Evolutionary conservation across 2,113 vertebrate species (phyloP).

Genomic region (Heterochromis multidens): DNA sequence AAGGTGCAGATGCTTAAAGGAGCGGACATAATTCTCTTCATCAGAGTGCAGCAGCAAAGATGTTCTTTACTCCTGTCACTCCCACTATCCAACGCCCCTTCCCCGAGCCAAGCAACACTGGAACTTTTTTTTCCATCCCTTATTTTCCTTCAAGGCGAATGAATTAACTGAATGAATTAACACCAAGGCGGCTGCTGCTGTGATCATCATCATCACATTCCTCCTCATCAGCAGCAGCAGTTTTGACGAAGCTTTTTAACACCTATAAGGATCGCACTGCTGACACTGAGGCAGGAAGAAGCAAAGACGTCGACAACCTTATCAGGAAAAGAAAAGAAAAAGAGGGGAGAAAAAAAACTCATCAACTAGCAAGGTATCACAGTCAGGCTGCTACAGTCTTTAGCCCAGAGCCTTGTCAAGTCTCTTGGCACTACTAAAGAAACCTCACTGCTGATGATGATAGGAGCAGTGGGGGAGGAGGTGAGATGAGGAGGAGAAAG

Average conservation of each 20-base stretch:
- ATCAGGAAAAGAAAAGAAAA: slow-evolving; percentile 35
- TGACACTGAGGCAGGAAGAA: slow-evolving; percentile 61
- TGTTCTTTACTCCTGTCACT: slow-evolving; percentile 18
- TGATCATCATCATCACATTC: slow-evolving; percentile 56
- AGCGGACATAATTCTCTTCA: slow-evolving; percentile 45
- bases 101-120: slow-evolving; percentile 50
- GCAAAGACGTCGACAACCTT: slow-evolving; percentile 59
- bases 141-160: slow-evolving; percentile 54
- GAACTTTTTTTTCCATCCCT: slow-evolving; percentile 13
- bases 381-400: slow-evolving; percentile 45
- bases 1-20: slow-evolving; percentile 31
- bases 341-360: neutral
- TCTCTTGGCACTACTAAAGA: slow-evolving; percentile 56
- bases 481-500: neutral
- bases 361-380: slow-evolving; percentile 44
- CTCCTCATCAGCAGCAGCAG: slow-evolving; percentile 50
- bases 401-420: slow-evolving; percentile 59
- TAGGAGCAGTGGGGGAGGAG: slow-evolving; percentile 16
- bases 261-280: slow-evolving; percentile 61
- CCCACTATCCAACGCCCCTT: slow-evolving; percentile 32
- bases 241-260: slow-evolving; percentile 59
- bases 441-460: slow-evolving; percentile 46
- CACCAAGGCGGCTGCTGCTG: slow-evolving; percentile 51
- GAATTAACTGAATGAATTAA: slow-evolving; percentile 70
- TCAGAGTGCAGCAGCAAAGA: slow-evolving; percentile 33